A percentile compares a stretch with the other conserved stretches of the same genome.
Conservation (phyloP, 2,888 invertebrate species). For the Sthenelais limicola region DNA sequence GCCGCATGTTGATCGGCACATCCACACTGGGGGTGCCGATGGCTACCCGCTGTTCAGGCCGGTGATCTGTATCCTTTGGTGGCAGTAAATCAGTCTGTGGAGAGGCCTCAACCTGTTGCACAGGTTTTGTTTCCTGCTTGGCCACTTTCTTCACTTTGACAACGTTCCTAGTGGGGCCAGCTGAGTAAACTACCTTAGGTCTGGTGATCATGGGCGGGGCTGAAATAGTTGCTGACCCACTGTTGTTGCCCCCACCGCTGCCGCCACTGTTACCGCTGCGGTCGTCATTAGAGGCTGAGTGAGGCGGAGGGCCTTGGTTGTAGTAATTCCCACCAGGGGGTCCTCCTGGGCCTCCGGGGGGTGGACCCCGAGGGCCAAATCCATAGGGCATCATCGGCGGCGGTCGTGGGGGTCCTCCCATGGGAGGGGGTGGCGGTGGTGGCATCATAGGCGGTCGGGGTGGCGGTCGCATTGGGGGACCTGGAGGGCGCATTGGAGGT, state of each 20-base stretch:
- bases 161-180: conserved; percentile 63
- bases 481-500: conserved; percentile 35
- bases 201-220: conserved; percentile 52
- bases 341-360: conserved; percentile 6
- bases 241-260: not conserved
- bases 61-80: conserved; percentile 22
- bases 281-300: not conserved
- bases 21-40: not conserved
- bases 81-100: not conserved
- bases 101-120: not conserved
- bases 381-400: conserved; percentile 45
- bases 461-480: conserved; percentile 42
- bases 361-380: not conserved
- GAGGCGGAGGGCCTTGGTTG: conserved; percentile 19
- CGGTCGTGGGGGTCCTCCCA: conserved; percentile 44
- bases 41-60: conserved; percentile 11
- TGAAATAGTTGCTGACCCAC: conserved; percentile 12
- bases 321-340: not conserved
- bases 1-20: not conserved
- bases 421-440: conserved; percentile 48
- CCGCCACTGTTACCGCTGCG: not conserved
- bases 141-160: conserved; percentile 49
- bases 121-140: not conserved
- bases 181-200: conserved; percentile 65
- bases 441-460: conserved; percentile 46